Base-by-base conservation (phyloP, 2,888 invertebrate genomes). In the Apeira syringaria region DNA sequence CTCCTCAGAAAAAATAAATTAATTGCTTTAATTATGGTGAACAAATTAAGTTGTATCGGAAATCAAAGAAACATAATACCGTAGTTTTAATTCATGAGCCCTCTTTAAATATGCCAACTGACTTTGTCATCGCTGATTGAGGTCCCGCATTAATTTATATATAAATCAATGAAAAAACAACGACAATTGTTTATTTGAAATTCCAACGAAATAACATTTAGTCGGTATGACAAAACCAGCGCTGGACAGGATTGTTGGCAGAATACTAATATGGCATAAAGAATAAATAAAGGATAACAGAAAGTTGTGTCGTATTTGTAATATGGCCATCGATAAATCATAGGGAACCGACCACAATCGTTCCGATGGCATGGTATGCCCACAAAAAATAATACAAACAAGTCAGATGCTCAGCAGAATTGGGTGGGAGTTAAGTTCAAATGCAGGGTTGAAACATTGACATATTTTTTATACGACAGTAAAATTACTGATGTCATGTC, bases 251-350 rank as follows among this genome's bases (percentile, higher is more conserved):
- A 74, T 81, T 85, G 85, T 87, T 87, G 78, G 81, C 75, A 71
- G 88, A 87, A 89, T 89, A 88, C 88, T 88, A 89, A 89, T 88
- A 88, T 80, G 80, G 71, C 73, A 79, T 88, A 85, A 87, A 88
- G 83, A 87, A 87, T 82, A 88, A 89, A 88, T 87, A 88, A 87
- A 87, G 81, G 81, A 83, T 78, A 75, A 82, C 74, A 86, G 86
- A 86, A 87, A 85, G 74, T 78, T 84, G 80, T 87, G 83, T 89
- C 84, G 87, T 86, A 89, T 89, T 89, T 87, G 87, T 88, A 86
- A 85, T 86, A 85, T 85, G 88, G 84, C 80, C 86, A 74, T 80
- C 87, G 77, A 88, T 89, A 88, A 87, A 88, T 89, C 88, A 89
- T 89, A 88, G 87, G 81, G 88, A 81, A 83, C 76, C 62, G 85